Conservation (phyloP, 2,888 invertebrate species). For the Unio pictorum region DNA sequence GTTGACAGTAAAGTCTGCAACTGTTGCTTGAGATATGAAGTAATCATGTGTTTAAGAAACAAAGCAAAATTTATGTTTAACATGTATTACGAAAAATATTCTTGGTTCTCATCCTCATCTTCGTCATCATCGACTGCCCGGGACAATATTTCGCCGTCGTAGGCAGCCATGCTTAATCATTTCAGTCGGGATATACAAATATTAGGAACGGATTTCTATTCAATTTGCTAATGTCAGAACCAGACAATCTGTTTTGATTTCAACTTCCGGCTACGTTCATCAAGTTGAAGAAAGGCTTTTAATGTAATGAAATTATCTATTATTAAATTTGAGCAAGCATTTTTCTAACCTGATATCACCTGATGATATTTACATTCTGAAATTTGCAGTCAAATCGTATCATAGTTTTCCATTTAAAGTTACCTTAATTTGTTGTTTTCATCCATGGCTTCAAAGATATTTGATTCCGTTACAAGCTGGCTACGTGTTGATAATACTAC, state of each 20-base stretch:
- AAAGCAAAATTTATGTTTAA: neutral
- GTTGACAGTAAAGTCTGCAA: too few species aligned
- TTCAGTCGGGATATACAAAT: too few species aligned
- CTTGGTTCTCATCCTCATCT: constrained; percentile 56
- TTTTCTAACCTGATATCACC: too few species aligned
- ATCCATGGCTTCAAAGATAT: constrained; percentile 39
- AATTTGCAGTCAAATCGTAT: too few species aligned
- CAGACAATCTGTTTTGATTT: too few species aligned
- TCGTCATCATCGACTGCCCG: constrained; percentile 69
- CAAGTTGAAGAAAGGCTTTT: neutral
- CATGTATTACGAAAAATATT: constrained; percentile 8
- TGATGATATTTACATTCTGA: too few species aligned
- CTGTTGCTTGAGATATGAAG: neutral
- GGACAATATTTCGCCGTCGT: constrained; percentile 69
- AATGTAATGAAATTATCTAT: too few species aligned
- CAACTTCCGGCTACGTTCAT: neutral
- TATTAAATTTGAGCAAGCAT: too few species aligned
- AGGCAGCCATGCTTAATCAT: constrained; percentile 65
- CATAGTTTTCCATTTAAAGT: too few species aligned
- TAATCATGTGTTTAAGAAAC: neutral
- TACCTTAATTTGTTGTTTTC: too few species aligned
- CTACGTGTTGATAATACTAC: constrained; percentile 53
- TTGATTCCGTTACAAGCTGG: constrained; percentile 62
- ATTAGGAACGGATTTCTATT: too few species aligned
- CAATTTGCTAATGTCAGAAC: too few species aligned